phyloP scores from a whole-genome alignment of 2,888 invertebrate genomes.

The Tyria jacobaeae region DNA sequence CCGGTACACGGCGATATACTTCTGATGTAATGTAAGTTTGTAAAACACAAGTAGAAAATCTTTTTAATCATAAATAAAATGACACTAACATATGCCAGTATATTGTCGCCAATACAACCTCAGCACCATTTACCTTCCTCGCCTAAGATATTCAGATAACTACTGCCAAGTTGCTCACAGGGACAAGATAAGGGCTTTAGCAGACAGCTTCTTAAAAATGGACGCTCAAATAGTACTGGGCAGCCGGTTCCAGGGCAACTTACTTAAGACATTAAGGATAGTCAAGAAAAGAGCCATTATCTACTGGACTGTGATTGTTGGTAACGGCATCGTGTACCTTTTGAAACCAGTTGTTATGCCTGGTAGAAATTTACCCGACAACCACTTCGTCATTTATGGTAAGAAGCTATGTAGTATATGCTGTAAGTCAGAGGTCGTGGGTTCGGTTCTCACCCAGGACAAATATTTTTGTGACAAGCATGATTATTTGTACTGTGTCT shows the following conservation, averaged over 20 bases:
- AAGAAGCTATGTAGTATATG: not conserved
- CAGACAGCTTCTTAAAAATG: constrained; percentile 34
- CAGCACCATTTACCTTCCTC: no score
- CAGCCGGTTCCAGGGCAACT: constrained; percentile 38
- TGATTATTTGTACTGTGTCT: no score
- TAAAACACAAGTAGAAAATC: no score
- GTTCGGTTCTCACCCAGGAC: no score
- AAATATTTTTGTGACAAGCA: no score
- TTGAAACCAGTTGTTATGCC: constrained; percentile 20
- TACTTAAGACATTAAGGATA: constrained; percentile 24
- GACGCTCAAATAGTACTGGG: constrained; percentile 33
- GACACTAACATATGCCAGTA: no score
- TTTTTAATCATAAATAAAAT: no score
- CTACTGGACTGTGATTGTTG: constrained; percentile 26
- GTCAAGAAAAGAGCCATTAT: constrained; percentile 30
- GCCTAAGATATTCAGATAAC: not conserved
- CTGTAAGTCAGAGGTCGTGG: no score
- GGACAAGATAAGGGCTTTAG: constrained; percentile 31
- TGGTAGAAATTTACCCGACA: constrained; percentile 25
- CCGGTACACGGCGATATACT: no score
- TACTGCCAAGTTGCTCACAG: constrained; percentile 16
- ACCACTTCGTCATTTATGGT: constrained; percentile 27
- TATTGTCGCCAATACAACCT: no score
- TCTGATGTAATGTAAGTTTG: no score
- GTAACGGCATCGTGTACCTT: constrained; percentile 24